phyloP scores from a whole-genome alignment of 2,797 vertebrate species.

The Hemitrygon akajei region DNA sequence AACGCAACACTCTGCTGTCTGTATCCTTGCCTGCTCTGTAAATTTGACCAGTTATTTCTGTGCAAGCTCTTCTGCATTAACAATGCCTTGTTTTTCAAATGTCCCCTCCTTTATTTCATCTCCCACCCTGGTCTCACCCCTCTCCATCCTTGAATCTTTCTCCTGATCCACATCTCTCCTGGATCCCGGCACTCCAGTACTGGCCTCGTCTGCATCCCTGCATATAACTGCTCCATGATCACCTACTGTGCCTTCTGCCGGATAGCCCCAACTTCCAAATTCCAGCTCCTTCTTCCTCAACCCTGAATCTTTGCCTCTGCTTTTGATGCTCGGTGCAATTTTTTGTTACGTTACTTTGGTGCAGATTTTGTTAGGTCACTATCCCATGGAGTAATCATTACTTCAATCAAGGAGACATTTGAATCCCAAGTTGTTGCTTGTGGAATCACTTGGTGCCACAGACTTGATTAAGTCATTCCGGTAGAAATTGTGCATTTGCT shows the following conservation, averaged over 20 bases:
- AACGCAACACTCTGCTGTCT: not conserved
- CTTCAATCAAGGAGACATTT: not conserved
- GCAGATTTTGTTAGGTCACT: not conserved
- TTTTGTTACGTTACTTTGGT: not conserved
- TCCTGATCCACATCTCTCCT: not conserved
- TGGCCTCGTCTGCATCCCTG: not conserved
- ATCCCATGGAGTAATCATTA: not conserved
- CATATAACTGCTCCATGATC: not conserved
- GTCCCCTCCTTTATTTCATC: too few species aligned
- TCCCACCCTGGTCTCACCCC: not conserved
- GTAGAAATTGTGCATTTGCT: not conserved
- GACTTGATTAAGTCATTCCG: not conserved
- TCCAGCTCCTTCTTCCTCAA: not conserved
- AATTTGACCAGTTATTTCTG: too few species aligned
- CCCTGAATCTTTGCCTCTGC: not conserved
- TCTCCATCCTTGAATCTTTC: not conserved
- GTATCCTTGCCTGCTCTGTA: not conserved
- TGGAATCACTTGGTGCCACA: not conserved
- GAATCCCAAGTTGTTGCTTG: not conserved
- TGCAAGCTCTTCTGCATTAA: not conserved
- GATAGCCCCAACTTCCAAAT: not conserved
- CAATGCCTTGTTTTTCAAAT: not conserved
- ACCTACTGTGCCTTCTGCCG: not conserved
- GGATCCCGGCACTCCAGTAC: not conserved
- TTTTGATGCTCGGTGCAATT: not conserved